phyloP scores from a whole-genome alignment of 2,888 invertebrate species.

The Reticulitermes lucifugus region DNA sequence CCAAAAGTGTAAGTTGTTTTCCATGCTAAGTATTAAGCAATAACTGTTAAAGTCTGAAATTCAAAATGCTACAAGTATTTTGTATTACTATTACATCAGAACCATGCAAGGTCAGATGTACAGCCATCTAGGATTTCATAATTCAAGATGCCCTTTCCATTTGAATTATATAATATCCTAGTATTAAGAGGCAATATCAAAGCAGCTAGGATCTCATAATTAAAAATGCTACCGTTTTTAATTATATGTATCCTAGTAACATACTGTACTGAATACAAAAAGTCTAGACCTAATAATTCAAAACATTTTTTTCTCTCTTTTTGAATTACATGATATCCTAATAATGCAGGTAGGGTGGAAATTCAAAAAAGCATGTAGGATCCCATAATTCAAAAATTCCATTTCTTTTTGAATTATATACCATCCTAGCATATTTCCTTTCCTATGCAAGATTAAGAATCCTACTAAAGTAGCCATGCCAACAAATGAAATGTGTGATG shows the following conservation, averaged over 20 bases:
- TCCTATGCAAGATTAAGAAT: background rate
- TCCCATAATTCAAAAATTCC: background rate
- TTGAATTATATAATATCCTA: constrained; percentile 22
- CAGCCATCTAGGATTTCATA: background rate
- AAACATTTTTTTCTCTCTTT: background rate
- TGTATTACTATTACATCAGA: background rate
- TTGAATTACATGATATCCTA: background rate
- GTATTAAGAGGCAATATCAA: too few relatives aligned
- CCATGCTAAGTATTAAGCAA: background rate
- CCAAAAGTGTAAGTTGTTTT: background rate
- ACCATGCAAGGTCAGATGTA: too few relatives aligned
- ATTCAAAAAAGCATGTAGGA: background rate
- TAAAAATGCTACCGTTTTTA: background rate
- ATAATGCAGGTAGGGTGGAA: background rate
- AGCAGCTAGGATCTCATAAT: constrained; percentile 22
- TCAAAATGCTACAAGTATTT: background rate
- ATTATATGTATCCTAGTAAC: constrained; percentile 1
- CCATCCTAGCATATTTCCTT: background rate
- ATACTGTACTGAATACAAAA: background rate
- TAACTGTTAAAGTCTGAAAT: background rate
- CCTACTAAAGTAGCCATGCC: background rate
- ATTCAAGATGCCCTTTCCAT: constrained; percentile 20
- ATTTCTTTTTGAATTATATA: constrained; percentile 9
- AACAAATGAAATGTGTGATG: background rate
- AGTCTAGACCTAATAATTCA: constrained; percentile 4